Evolutionary conservation across 2,888 invertebrate species (phyloP), one percentile per base, ranked within the genome.

Genomic region (Cheilosia grossa): DNA sequence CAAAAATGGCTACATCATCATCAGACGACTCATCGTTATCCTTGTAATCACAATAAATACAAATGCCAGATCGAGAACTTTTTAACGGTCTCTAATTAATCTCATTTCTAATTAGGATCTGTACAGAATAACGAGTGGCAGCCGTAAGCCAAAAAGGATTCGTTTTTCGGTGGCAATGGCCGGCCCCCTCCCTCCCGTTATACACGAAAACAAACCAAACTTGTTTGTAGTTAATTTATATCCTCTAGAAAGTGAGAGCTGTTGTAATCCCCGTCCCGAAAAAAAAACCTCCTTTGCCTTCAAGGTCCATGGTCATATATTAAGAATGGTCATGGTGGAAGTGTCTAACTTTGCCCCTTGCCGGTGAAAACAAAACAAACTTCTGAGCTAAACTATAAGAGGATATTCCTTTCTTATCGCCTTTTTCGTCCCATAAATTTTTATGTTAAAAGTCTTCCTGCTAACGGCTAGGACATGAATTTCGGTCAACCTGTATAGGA

Each of bases 371-470:
- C 15, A 30, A 30, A 58, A 75, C 74, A 72, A 69, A 67, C 61
- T 69, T 70, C 15, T 61, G 21, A 61, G 21, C 47, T 56, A 82
- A 51, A 83, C 79, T 79, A 79, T 64, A 53, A 27, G 15, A 47
- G 42, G 30, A 74, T 72, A 78, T 82, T 53, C 33, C 61, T 56
- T 72, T 73, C 79, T 82, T 82, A 82, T 82, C 82, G 73, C 63
- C 63, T 44, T 42, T 69, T 79, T 74, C 82, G 79, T 67, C 63
- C 61, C 82, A 83, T 79, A 83, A 74, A 83, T 83, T 83, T 79
- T 83, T 83, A 73, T 83, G 79, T 73, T 27, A 67, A 58, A 53
- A 56, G 53, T 47, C 66, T 59, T 67, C 30, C 37, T 30, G 7
- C 21, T 51, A 51, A 51, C 24, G 24, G 53, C 33, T 49, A 37